Percentiles rank a stretch among this genome's conserved stretches.
Evolutionary conservation across 2,113 vertebrate species (phyloP).

Genomic region (Chaetodon auriga): DNA sequence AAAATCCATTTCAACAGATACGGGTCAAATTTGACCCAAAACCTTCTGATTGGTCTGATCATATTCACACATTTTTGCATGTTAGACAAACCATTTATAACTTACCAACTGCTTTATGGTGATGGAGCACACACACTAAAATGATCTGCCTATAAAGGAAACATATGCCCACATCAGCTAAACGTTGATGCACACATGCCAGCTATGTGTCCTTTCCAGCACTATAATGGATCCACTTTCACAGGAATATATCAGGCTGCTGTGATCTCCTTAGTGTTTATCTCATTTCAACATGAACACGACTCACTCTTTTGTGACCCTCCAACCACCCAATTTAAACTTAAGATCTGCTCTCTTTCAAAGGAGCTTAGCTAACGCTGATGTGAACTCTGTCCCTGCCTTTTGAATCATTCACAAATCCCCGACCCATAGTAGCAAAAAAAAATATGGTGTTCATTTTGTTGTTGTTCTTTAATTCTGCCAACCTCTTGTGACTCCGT

Average conservation of each 20-base stretch:
- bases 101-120: neutral
- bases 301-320: slow-evolving; percentile 27
- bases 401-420: slow-evolving; percentile 34
- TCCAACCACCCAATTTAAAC: slow-evolving; percentile 20
- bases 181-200: neutral
- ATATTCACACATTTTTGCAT: neutral
- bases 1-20: too few relatives aligned
- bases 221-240: slow-evolving; percentile 3
- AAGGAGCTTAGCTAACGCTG: slow-evolving; percentile 28
- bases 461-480: slow-evolving; percentile 32
- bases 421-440: neutral
- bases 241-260: slow-evolving; percentile 16
- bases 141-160: slow-evolving; percentile 3
- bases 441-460: neutral
- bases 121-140: slow-evolving; percentile 13
- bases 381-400: slow-evolving; percentile 17
- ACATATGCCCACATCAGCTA: slow-evolving; percentile 36
- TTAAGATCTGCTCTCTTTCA: slow-evolving; percentile 1
- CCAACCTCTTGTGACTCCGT: slow-evolving; percentile 31
- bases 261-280: slow-evolving; percentile 47
- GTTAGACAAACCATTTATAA: neutral
- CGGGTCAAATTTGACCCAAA: too few relatives aligned
- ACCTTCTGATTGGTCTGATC: too few relatives aligned
- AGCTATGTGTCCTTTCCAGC: neutral
- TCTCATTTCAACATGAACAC: slow-evolving; percentile 9